A percentile compares a stretch with the other conserved stretches of the same genome.
Evolutionary conservation across 2,797 vertebrate species (phyloP).

Genomic region (Poecilia gillii): DNA sequence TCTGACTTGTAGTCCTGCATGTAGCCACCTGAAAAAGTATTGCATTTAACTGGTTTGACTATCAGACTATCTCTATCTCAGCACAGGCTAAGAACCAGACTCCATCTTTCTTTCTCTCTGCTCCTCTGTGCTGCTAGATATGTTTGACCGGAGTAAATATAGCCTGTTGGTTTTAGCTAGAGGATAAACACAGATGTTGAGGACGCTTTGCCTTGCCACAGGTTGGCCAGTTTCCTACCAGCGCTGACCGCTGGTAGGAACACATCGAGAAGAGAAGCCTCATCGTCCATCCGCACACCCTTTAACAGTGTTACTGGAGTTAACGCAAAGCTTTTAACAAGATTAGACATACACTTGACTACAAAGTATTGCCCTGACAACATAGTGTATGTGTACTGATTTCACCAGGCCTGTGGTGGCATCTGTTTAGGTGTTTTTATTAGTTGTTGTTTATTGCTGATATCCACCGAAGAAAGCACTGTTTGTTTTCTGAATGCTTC

Average conservation of each 20-base stretch:
- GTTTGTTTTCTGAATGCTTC: neutral
- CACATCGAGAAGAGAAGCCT: conserved; percentile 35
- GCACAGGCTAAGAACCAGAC: conserved; percentile 23
- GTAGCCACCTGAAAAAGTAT: conserved; percentile 31
- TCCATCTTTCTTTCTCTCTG: conserved; percentile 40
- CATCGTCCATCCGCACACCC: conserved; percentile 41
- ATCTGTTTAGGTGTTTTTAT: conserved; percentile 39
- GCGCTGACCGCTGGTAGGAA: conserved; percentile 57
- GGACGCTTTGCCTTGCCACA: conserved; percentile 75
- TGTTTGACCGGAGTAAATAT: conserved; percentile 84
- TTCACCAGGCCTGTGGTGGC: conserved; percentile 27
- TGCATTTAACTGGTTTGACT: conserved; percentile 6
- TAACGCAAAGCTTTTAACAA: conserved; percentile 43
- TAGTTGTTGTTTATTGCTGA: conserved; percentile 14
- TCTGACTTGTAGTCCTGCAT: conserved; percentile 21
- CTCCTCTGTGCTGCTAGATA: conserved; percentile 50
- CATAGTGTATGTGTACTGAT: conserved; percentile 44
- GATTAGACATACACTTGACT: conserved; percentile 30
- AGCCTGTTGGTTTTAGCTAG: conserved; percentile 82
- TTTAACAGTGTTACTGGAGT: conserved; percentile 50
- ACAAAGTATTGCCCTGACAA: conserved; percentile 42
- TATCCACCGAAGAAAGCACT: conserved; percentile 18
- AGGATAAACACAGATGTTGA: conserved; percentile 87
- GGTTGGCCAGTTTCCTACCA: conserved; percentile 63
- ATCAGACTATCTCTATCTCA: conserved; percentile 5